phyloP scores from a whole-genome alignment of 2,113 vertebrate genomes.

The Dissostichus mawsoni region DNA sequence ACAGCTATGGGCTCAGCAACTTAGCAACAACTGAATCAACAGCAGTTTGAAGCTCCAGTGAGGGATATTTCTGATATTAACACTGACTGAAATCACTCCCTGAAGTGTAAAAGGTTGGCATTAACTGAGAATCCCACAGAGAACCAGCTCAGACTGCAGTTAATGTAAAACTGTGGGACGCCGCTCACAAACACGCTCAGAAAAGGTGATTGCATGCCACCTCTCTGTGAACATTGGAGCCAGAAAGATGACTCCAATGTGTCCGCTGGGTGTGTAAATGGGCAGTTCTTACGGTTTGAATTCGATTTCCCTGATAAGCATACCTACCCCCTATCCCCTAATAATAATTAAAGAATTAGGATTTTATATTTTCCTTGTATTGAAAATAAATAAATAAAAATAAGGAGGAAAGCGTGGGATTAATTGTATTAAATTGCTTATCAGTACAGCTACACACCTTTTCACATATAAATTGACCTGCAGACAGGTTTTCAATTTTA shows the following conservation, averaged over 20 bases:
- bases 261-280: no score
- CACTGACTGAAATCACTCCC: neutral
- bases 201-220: neutral
- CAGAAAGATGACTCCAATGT: no score
- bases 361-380: neutral
- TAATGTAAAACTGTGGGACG: neutral
- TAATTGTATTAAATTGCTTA: neutral
- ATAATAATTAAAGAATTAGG: neutral
- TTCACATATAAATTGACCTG: neutral
- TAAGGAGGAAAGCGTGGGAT: no score
- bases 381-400: no score
- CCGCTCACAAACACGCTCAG: neutral
- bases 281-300: no score
- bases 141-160: neutral
- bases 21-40: neutral
- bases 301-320: neutral
- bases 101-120: neutral
- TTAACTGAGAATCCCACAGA: neutral
- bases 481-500: neutral
- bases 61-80: neutral
- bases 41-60: neutral
- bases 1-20: no score
- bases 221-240: neutral
- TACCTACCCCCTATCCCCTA: neutral
- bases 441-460: neutral